These are phyloP conservation scores for Bombyx mori DNA, from an alignment of 1,140 invertebrate genomes.

Conservation along the genomic window ASM3026992v2 NC_085116.1:13205001-13205500, in stretches of 20 bases:
- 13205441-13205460: not conserved
- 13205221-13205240: slow-evolving; percentile 94
- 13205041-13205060: too few relatives aligned
- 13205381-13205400: not conserved
- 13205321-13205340: too few relatives aligned
- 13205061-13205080: too few relatives aligned
- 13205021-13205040: too few relatives aligned
- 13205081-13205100: too few relatives aligned
- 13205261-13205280: slow-evolving; percentile 90
- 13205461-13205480: not conserved
- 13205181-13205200: slow-evolving; percentile 82
- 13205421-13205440: not conserved
- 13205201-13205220: slow-evolving; percentile 88
- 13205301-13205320: slow-evolving; percentile 9
- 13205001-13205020: too few relatives aligned
- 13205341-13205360: not conserved
- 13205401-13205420: not conserved
- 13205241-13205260: slow-evolving; percentile 92
- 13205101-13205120: slow-evolving; percentile 19
- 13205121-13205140: slow-evolving; percentile 67
- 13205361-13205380: slow-evolving; percentile 1
- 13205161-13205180: slow-evolving; percentile 82
- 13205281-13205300: slow-evolving; percentile 74
- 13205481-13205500: slow-evolving; percentile 1
- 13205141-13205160: slow-evolving; percentile 79